A percentile compares a stretch with the other conserved stretches of the same genome.
Evolutionary conservation across 1,140 invertebrate genomes (phyloP).

Genomic region (Drosophila gunungcola): DNA sequence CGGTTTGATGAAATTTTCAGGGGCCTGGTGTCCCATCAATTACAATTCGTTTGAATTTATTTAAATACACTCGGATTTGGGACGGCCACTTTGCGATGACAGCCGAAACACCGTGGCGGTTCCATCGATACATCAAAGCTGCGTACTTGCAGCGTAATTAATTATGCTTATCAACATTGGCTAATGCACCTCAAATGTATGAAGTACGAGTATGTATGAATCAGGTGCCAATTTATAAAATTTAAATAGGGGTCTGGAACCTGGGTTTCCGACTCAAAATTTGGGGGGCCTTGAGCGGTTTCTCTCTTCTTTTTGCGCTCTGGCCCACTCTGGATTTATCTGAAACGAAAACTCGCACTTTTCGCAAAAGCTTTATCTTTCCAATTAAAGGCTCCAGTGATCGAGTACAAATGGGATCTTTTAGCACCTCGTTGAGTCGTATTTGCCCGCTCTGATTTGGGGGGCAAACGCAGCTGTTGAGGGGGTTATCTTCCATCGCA

Average conservation of each 20-base stretch:
- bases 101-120: constrained; percentile 2
- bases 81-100: constrained; percentile 36
- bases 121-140: constrained; percentile 71
- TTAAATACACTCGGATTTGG: constrained; percentile 76
- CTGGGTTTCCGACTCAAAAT: neutral
- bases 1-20: neutral
- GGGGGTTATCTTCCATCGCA: neutral
- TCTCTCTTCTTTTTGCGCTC: constrained; percentile 2
- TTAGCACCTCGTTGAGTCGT: constrained; percentile 69
- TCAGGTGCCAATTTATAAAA: constrained; percentile 68
- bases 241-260: constrained; percentile 34
- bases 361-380: constrained; percentile 34
- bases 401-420: constrained; percentile 55
- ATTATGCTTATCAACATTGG: constrained; percentile 72
- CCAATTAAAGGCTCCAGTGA: constrained; percentile 45
- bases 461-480: constrained; percentile 14
- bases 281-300: constrained; percentile 16
- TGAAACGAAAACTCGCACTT: constrained; percentile 54
- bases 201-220: constrained; percentile 37
- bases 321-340: constrained; percentile 2
- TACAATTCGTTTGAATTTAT: constrained; percentile 81
- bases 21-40: constrained; percentile 58
- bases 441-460: constrained; percentile 70
- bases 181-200: constrained; percentile 37
- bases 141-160: constrained; percentile 63